Evolutionary conservation across 2,113 vertebrate genomes (phyloP).

Genomic region (Tringa solitaria): DNA sequence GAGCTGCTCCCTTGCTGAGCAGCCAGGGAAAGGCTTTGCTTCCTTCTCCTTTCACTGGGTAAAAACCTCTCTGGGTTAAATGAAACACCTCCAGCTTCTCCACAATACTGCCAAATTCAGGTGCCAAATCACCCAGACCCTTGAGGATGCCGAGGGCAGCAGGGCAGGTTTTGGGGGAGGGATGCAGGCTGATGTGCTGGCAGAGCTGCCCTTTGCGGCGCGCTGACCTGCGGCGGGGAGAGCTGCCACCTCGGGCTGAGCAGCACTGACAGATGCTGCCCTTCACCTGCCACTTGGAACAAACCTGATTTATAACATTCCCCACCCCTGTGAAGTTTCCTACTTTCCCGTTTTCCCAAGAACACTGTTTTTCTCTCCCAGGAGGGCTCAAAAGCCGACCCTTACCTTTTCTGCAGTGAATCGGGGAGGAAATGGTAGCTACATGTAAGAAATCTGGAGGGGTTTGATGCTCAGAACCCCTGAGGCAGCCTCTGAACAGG

Average conservation of each 20-base stretch:
- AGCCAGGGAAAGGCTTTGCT: not conserved
- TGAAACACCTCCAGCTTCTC: not conserved
- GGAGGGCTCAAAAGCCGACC: not conserved
- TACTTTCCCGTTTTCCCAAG: not conserved
- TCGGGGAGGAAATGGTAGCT: not conserved
- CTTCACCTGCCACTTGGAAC: not conserved
- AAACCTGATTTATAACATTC: not conserved
- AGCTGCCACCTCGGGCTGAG: not conserved
- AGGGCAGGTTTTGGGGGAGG: not conserved
- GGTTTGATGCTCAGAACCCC: not conserved
- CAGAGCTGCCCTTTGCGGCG: not conserved
- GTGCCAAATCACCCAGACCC: not conserved
- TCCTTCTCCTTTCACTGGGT: not conserved
- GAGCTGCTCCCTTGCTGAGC: not conserved
- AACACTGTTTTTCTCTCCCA: not conserved
- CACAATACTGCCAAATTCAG: not conserved
- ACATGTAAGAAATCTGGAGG: no score
- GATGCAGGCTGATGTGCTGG: not conserved
- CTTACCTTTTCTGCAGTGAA: accelerated
- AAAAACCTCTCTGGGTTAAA: not conserved
- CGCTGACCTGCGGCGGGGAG: not conserved
- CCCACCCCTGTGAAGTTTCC: not conserved
- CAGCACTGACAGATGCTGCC: not conserved
- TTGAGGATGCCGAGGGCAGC: not conserved
- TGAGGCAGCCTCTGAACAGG: not conserved